phyloP scores from a whole-genome alignment of 2,888 invertebrate genomes.

The Tetropium fuscum region DNA sequence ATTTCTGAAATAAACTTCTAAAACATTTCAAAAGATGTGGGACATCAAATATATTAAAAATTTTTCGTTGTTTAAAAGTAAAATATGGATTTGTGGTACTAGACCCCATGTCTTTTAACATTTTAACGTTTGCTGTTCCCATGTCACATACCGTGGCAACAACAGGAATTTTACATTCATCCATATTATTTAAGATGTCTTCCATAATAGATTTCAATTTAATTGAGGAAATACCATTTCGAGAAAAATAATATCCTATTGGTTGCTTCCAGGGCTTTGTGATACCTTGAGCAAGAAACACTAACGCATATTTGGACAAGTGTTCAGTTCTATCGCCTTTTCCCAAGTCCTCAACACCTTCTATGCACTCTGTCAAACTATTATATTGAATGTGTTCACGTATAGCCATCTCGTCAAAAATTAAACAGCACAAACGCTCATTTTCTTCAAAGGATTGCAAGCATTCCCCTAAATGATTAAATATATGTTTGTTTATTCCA shows the following conservation, averaged over 20 bases:
- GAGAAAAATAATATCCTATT: slow-evolving; percentile 31
- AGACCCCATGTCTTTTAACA: slow-evolving; percentile 12
- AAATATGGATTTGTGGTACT: not conserved
- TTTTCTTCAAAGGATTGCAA: not conserved
- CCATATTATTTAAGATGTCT: slow-evolving; percentile 6
- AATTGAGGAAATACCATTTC: not conserved
- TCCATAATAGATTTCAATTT: not conserved
- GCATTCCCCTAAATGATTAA: slow-evolving; percentile 17
- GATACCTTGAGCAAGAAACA: slow-evolving; percentile 24
- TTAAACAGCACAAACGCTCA: slow-evolving; percentile 12
- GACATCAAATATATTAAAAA: slow-evolving; percentile 15
- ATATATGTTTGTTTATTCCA: slow-evolving; percentile 27
- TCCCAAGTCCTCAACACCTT: slow-evolving; percentile 22
- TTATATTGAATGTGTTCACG: slow-evolving; percentile 22
- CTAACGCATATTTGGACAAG: slow-evolving; percentile 24
- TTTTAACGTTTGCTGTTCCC: slow-evolving; percentile 20
- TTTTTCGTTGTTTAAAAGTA: not conserved
- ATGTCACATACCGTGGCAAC: slow-evolving; percentile 27
- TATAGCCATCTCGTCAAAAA: slow-evolving; percentile 29
- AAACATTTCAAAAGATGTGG: slow-evolving; percentile 15
- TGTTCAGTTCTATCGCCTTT: slow-evolving; percentile 7
- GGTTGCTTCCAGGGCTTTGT: slow-evolving; percentile 30
- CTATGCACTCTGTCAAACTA: slow-evolving; percentile 10
- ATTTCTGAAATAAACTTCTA: slow-evolving; percentile 13
- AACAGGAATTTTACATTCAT: slow-evolving; percentile 18